phyloP scores from a whole-genome alignment of 2,888 invertebrate genomes.

The Drosophila limbata region DNA sequence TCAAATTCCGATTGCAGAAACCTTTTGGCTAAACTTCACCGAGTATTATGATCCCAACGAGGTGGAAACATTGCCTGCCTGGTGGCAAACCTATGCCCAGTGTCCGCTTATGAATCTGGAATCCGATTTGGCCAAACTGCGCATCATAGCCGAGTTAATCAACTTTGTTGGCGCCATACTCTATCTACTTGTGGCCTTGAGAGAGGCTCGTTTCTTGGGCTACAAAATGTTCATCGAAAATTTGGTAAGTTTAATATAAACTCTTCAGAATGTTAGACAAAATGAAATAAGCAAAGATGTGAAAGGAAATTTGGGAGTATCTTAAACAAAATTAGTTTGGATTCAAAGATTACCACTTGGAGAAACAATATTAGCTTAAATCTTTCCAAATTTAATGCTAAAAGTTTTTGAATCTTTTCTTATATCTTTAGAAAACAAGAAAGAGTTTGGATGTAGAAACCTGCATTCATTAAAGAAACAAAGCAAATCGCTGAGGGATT shows the following conservation, averaged over 20 bases:
- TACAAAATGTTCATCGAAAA: slow-evolving; percentile 97
- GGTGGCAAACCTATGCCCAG: slow-evolving; percentile 84
- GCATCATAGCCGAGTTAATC: slow-evolving; percentile 91
- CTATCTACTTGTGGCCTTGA: slow-evolving; percentile 93
- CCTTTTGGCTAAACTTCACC: slow-evolving; percentile 84
- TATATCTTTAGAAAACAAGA: no score
- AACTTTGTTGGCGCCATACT: slow-evolving; percentile 93
- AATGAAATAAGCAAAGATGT: background rate
- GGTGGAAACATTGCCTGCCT: slow-evolving; percentile 75
- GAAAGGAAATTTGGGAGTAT: background rate
- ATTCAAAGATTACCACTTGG: background rate
- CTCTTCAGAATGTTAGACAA: background rate
- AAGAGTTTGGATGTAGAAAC: no score
- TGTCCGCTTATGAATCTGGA: slow-evolving; percentile 85
- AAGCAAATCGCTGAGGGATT: no score
- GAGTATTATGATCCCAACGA: slow-evolving; percentile 81
- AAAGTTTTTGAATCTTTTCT: no score
- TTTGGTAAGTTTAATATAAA: slow-evolving; percentile 88
- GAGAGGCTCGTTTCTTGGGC: slow-evolving; percentile 96
- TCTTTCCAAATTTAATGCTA: no score
- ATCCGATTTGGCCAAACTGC: slow-evolving; percentile 85
- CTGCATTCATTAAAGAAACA: no score
- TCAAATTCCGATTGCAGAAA: slow-evolving; percentile 65
- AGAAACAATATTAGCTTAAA: no score
- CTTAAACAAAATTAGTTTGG: background rate